Percentiles rank a stretch among this genome's conserved stretches.
Evolutionary conservation across 2,113 vertebrate genomes (phyloP).

Genomic region (Phylloscopus trochiloides): DNA sequence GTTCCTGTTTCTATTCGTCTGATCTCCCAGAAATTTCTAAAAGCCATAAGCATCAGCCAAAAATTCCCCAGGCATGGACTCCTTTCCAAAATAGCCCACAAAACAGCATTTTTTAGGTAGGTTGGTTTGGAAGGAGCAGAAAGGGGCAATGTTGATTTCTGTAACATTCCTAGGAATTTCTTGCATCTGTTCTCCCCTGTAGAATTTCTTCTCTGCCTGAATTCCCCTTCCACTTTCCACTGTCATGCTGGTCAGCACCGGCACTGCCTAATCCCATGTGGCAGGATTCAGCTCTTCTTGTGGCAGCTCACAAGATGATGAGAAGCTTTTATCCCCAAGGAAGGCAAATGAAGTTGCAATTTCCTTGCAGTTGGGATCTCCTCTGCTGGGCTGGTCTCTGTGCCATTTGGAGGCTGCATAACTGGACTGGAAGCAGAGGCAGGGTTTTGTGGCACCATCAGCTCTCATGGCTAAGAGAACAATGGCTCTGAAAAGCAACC

Average conservation of each 20-base stretch:
- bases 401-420: background rate
- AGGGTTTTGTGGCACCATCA: rapidly evolving
- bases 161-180: conserved; percentile 51
- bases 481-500: background rate
- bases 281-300: background rate
- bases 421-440: background rate
- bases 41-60: conserved; percentile 67
- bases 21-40: conserved; percentile 71
- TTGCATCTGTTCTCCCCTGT: conserved; percentile 3
- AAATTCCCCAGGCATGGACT: conserved; percentile 67
- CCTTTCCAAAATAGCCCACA: conserved; percentile 69
- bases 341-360: background rate
- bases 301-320: background rate
- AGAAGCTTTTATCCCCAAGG: background rate
- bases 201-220: conserved; percentile 8
- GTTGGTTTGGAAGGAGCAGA: conserved; percentile 52
- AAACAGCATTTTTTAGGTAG: conserved; percentile 66
- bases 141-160: conserved; percentile 54
- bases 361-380: background rate
- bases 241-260: background rate
- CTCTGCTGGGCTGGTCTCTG: background rate
- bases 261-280: background rate
- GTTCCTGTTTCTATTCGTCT: conserved; percentile 70
- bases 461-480: background rate
- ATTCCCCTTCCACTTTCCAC: background rate